phyloP scores from a whole-genome alignment of 2,797 vertebrate species.

The Agapornis canus region DNA sequence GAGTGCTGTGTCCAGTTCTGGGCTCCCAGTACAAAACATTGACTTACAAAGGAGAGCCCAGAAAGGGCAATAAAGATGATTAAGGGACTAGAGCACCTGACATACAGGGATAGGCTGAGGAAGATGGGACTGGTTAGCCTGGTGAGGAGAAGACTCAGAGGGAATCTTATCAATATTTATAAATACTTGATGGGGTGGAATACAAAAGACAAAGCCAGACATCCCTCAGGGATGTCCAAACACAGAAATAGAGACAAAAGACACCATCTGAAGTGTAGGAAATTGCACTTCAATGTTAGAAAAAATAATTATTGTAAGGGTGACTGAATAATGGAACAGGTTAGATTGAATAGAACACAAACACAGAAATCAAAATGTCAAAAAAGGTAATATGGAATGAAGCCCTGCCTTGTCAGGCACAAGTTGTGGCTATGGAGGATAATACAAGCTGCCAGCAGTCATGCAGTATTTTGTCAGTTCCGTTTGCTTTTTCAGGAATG shows the following conservation, averaged over 20 bases:
- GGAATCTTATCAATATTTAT: neutral
- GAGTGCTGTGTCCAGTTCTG: neutral
- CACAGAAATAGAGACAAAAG: neutral
- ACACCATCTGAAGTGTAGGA: neutral
- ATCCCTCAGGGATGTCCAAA: neutral
- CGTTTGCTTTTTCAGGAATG: neutral
- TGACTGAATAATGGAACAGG: neutral
- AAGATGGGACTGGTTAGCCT: neutral
- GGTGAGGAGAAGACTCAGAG: neutral
- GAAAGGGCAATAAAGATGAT: neutral
- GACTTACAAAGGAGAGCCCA: neutral
- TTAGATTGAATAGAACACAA: neutral
- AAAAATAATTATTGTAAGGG: neutral
- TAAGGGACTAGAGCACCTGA: neutral
- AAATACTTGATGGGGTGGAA: neutral
- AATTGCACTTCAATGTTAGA: neutral
- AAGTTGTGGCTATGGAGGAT: neutral
- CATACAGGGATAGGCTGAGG: neutral
- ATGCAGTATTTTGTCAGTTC: neutral
- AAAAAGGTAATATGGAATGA: neutral
- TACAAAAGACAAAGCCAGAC: neutral
- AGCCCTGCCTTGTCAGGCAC: neutral
- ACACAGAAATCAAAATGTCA: neutral
- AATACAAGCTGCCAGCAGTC: neutral
- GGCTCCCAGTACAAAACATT: neutral